Evolutionary conservation across 2,113 vertebrate species (phyloP).

Genomic region (Sinosuthora webbiana): DNA sequence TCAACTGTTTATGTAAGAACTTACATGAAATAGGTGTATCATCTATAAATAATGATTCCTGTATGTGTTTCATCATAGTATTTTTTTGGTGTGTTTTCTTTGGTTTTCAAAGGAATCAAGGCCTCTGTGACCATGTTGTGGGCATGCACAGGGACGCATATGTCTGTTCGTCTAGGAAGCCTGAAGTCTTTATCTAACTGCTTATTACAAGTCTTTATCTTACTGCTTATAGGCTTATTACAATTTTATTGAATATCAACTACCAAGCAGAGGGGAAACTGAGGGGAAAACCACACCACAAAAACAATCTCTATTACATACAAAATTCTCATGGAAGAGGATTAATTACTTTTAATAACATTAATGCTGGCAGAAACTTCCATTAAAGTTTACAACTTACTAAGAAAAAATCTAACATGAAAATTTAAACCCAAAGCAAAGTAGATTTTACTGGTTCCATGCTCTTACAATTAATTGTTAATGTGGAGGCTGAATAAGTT

Average conservation of each 20-base stretch:
- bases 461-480: neutral
- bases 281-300: neutral
- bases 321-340: neutral
- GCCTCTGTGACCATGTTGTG: neutral
- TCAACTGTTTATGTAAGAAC: neutral
- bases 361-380: neutral
- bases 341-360: neutral
- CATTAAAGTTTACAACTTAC: neutral
- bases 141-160: neutral
- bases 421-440: neutral
- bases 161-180: neutral
- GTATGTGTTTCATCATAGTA: neutral
- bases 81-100: neutral
- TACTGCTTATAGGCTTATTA: neutral
- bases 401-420: neutral
- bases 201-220: neutral
- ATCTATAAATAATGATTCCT: neutral
- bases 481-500: neutral
- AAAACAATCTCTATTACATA: neutral
- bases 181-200: neutral
- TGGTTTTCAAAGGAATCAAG: neutral
- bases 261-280: neutral
- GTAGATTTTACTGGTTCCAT: neutral
- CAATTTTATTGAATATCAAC: neutral
- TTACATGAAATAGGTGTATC: neutral